These are phyloP conservation scores for Diplodus sargus DNA, from an alignment of 2,797 vertebrate genomes.

Conservation along the genomic window DNA sequence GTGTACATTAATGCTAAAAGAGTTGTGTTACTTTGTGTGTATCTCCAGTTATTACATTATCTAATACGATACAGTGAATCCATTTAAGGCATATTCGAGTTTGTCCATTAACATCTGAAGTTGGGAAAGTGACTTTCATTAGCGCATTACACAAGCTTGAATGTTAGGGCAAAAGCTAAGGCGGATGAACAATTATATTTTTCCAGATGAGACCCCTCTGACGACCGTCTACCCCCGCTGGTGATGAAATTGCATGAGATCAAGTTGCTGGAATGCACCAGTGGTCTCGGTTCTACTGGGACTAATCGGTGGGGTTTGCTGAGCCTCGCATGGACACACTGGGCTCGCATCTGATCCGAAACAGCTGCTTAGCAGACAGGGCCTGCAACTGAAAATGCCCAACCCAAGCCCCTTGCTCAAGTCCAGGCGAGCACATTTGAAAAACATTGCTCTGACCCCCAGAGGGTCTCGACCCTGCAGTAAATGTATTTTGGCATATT, in stretches of 20 bases:
- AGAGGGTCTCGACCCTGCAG: conserved; percentile 65
- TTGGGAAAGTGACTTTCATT: conserved; percentile 24
- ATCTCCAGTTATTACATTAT: conserved; percentile 27
- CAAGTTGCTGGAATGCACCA: conserved; percentile 81
- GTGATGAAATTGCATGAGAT: conserved; percentile 80
- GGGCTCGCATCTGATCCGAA: conserved; percentile 77
- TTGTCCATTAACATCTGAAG: conserved; percentile 12
- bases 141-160: conserved; percentile 18
- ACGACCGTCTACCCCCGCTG: conserved; percentile 52
- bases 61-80: neutral
- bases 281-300: conserved; percentile 77
- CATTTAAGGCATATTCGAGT: neutral
- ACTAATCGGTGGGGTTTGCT: conserved; percentile 78
- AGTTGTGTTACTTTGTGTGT: neutral
- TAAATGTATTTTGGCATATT: conserved; percentile 64
- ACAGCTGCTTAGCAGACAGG: conserved; percentile 80
- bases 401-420: conserved; percentile 34
- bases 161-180: conserved; percentile 33
- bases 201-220: conserved; percentile 71
- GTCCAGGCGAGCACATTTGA: conserved; percentile 77
- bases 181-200: conserved; percentile 72
- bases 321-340: conserved; percentile 72
- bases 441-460: conserved; percentile 78
- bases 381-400: conserved; percentile 67
- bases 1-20: conserved; percentile 7